A percentile compares a stretch with the other conserved stretches of the same genome.
Evolutionary conservation across 1,140 invertebrate genomes (phyloP).

Genomic region (Lasaia peninsularis): DNA sequence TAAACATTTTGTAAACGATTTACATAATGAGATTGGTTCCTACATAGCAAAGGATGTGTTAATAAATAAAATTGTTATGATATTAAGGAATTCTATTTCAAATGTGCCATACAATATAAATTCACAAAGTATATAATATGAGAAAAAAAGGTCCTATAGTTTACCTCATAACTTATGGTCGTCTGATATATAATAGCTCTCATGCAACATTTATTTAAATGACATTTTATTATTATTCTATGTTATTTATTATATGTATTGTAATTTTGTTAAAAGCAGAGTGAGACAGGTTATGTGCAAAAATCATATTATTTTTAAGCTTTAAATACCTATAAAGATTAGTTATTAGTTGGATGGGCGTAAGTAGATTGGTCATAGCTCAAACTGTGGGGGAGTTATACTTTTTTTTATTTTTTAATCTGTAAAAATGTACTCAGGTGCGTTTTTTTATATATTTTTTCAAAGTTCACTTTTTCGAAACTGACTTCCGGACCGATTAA

Average conservation of each 20-base stretch:
- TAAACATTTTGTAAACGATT: neutral
- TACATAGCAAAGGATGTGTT: neutral
- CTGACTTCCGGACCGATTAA: too few relatives aligned
- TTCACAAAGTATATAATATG: neutral
- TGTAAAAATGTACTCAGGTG: neutral
- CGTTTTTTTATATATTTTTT: too few relatives aligned
- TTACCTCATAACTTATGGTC: too few relatives aligned
- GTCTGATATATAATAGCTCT: too few relatives aligned
- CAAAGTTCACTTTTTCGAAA: too few relatives aligned
- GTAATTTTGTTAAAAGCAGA: neutral
- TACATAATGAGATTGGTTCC: neutral
- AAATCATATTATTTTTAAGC: neutral
- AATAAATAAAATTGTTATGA: neutral
- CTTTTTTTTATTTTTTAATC: neutral
- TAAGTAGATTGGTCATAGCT: constrained; percentile 1
- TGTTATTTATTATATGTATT: too few relatives aligned
- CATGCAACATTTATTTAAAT: too few relatives aligned
- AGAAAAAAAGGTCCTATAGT: too few relatives aligned
- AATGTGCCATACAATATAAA: constrained; percentile 1
- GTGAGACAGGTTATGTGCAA: neutral
- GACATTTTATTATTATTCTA: too few relatives aligned
- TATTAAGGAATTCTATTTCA: neutral
- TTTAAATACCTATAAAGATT: neutral
- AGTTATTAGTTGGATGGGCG: neutral
- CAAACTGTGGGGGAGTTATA: neutral